A percentile compares a stretch with the other conserved stretches of the same genome.
These are phyloP conservation scores for Cryptotis parvus DNA, from an alignment of 2,113 vertebrate species.

Conservation along the genomic window DNA sequence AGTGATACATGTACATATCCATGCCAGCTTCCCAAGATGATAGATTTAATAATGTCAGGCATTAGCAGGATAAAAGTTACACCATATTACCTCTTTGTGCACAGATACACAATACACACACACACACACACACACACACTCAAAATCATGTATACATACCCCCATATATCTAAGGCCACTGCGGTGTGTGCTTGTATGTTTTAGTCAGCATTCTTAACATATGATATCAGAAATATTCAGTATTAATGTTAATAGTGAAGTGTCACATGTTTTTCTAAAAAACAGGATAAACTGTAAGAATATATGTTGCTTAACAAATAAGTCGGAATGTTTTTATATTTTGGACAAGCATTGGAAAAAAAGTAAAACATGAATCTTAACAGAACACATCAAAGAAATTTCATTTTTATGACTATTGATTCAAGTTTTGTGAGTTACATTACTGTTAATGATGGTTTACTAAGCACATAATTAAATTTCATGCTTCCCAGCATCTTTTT, in stretches of 20 bases:
- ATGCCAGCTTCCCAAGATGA: neutral
- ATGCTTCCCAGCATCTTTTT: neutral
- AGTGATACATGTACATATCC: neutral
- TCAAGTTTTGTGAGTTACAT: no score
- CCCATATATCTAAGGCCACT: neutral
- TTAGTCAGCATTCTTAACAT: slow-evolving; percentile 28
- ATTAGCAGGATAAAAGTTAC: neutral
- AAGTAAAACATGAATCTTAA: slow-evolving; percentile 22
- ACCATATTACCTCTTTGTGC: neutral
- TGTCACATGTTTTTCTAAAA: neutral
- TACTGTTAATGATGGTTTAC: no score
- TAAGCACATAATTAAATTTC: neutral
- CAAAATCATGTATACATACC: neutral
- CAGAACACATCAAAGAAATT: neutral
- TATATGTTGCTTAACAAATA: neutral
- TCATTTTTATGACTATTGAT: no score
- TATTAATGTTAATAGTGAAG: neutral
- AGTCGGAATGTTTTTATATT: neutral
- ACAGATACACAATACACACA: neutral
- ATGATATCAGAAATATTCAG: neutral
- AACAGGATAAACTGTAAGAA: neutral
- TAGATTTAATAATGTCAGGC: neutral
- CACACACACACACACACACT: neutral
- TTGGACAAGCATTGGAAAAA: slow-evolving; percentile 23
- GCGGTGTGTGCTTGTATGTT: neutral